Base-by-base conservation (phyloP, 1,140 invertebrate species). In the Ganaspis sp. region DNA sequence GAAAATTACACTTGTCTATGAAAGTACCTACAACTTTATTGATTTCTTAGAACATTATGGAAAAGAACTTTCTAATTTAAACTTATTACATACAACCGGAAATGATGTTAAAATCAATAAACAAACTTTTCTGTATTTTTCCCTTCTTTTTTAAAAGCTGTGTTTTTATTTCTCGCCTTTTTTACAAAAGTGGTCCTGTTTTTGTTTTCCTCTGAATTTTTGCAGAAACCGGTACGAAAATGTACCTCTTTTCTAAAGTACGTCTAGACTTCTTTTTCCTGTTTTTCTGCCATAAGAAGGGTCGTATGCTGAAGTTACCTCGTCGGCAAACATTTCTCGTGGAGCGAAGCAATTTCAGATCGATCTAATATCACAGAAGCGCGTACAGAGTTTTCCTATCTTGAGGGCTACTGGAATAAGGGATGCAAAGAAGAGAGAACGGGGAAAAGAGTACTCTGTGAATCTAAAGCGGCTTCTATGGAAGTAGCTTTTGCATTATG, bases 401-500 rank as follows among this genome's bases (percentile, higher is more conserved):
- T 64, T 64, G 11, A 26, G 23, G 58, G 26, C 26, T 64, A 12
- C n/a, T 26, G 15, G 58, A 29, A 64, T 64, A 29, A 64, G 23
- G 58, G 54, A 64, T 26, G 54, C 23, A 64, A 29, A n/a, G 4
- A 29, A 15, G 17, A 45, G n/a, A 40, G 17, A 23, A 19, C 2
- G 12, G 58, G 26, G 6, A 64, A 64, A 64, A 34, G 23, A 29
- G 58, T 64, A 15, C 23, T 64, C 12, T 15, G 58, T 64, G 58
- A 64, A 64, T 80, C 78, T 79, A 72, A 64, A 74, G 54, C 71
- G 42, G 29, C 64, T 11, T 53, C n/a, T 26, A 26, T 23, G 40
- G 21, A 9, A 34, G 72, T 75, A 76, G 77, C 74, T 42, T 73
- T 73, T 70, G 64, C 70, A 64, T 77, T 69, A 38, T 53, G 54